phyloP scores from a whole-genome alignment of 2,888 invertebrate genomes.

The Drosophila lutescens region DNA sequence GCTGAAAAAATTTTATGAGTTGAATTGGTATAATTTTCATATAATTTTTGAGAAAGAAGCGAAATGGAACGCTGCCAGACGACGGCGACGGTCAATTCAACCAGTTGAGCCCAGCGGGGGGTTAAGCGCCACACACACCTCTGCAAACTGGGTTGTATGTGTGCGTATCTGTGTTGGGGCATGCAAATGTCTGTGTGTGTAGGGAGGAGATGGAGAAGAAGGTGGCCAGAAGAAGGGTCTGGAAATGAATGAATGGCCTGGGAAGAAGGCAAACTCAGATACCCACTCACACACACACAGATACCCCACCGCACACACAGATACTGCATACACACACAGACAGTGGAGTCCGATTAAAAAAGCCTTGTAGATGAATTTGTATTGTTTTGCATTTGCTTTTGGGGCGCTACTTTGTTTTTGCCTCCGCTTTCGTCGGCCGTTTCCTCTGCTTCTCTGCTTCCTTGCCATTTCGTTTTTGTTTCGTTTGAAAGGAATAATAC shows the following conservation, averaged over 20 bases:
- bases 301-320: background rate
- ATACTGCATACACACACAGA: slow-evolving; percentile 10
- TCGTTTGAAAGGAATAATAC: slow-evolving; percentile 55
- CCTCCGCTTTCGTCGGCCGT: slow-evolving; percentile 44
- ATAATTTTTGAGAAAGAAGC: slow-evolving; percentile 77
- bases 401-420: slow-evolving; percentile 76
- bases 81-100: slow-evolving; percentile 15
- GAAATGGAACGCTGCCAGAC: slow-evolving; percentile 67
- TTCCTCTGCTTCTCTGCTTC: slow-evolving; percentile 25
- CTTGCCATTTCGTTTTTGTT: slow-evolving; percentile 32
- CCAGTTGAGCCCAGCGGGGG: slow-evolving; percentile 25
- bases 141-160: slow-evolving; percentile 18
- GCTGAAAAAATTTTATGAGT: slow-evolving; percentile 82
- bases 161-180: slow-evolving; percentile 48
- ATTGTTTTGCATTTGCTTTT: slow-evolving; percentile 80
- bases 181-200: slow-evolving; percentile 71
- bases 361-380: slow-evolving; percentile 74
- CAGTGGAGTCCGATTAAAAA: slow-evolving; percentile 27
- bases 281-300: slow-evolving; percentile 20
- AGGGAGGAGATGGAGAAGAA: background rate
- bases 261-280: slow-evolving; percentile 26
- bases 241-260: slow-evolving; percentile 39
- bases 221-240: slow-evolving; percentile 17
- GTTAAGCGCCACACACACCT: slow-evolving; percentile 66
- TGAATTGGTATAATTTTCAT: slow-evolving; percentile 83